Conservation (phyloP, 1,140 invertebrate species). For the Tetragonula clypearis region DNA sequence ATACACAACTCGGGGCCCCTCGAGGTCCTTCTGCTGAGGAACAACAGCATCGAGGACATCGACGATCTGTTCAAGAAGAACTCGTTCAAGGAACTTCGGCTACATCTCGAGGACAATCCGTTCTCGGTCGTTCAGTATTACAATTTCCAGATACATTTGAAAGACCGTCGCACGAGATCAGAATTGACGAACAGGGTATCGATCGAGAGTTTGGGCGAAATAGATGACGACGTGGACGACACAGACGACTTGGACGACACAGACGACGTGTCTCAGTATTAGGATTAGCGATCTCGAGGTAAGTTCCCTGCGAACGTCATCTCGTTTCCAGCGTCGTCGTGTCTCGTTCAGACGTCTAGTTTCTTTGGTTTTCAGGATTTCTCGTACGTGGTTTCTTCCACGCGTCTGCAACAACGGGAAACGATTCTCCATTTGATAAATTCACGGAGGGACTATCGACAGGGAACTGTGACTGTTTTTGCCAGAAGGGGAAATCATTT, state of each 20-base stretch:
- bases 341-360: not conserved
- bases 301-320: not conserved
- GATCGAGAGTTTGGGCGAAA: not conserved
- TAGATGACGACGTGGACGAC: no score
- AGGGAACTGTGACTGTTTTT: no score
- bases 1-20: not conserved
- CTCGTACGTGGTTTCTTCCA: not conserved
- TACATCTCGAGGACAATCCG: conserved; percentile 30
- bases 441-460: not conserved
- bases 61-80: not conserved
- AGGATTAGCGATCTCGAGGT: not conserved
- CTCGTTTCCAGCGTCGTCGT: not conserved
- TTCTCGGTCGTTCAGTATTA: not conserved
- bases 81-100: not conserved
- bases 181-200: not conserved
- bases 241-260: no score
- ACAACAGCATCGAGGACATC: not conserved
- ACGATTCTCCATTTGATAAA: not conserved
- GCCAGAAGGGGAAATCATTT: no score
- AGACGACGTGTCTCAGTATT: no score
- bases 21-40: not conserved
- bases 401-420: not conserved
- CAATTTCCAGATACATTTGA: not conserved
- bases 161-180: not conserved
- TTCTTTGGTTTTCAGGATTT: not conserved